These are phyloP conservation scores for Tauraco hartlaubi DNA, from an alignment of 2,797 vertebrate species.

Conservation along the genomic window DNA sequence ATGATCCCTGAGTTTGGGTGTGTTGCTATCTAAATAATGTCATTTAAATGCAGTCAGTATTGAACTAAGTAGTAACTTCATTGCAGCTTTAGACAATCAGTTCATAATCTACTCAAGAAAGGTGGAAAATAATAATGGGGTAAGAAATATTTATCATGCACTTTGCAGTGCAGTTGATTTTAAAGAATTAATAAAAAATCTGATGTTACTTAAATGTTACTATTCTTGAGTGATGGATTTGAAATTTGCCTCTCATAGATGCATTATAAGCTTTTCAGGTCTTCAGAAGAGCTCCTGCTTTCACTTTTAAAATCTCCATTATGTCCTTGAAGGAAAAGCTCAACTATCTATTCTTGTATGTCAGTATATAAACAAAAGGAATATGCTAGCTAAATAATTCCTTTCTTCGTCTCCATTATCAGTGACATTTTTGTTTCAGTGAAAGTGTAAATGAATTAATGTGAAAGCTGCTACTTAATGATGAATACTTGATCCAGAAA, in stretches of 20 bases:
- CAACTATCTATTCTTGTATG: not conserved
- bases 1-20: not conserved
- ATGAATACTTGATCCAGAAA: slow-evolving; percentile 19
- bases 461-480: slow-evolving; percentile 18
- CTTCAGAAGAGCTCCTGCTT: slow-evolving; percentile 7
- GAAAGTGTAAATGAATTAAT: slow-evolving; percentile 37
- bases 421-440: slow-evolving; percentile 24
- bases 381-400: slow-evolving; percentile 3
- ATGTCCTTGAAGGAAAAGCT: not conserved
- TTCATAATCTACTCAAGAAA: not conserved
- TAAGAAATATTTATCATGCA: slow-evolving; percentile 5
- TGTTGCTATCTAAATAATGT: not conserved
- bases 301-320: not conserved
- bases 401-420: not conserved
- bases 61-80: not conserved
- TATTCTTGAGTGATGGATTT: slow-evolving; percentile 3
- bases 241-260: slow-evolving; percentile 1
- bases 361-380: slow-evolving; percentile 3
- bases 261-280: not conserved
- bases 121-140: not conserved
- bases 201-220: slow-evolving; percentile 23
- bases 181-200: slow-evolving; percentile 11
- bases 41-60: not conserved
- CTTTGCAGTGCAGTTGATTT: not conserved
- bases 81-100: slow-evolving; percentile 1